phyloP scores from a whole-genome alignment of 2,113 vertebrate genomes.

The Clarias batrachus region DNA sequence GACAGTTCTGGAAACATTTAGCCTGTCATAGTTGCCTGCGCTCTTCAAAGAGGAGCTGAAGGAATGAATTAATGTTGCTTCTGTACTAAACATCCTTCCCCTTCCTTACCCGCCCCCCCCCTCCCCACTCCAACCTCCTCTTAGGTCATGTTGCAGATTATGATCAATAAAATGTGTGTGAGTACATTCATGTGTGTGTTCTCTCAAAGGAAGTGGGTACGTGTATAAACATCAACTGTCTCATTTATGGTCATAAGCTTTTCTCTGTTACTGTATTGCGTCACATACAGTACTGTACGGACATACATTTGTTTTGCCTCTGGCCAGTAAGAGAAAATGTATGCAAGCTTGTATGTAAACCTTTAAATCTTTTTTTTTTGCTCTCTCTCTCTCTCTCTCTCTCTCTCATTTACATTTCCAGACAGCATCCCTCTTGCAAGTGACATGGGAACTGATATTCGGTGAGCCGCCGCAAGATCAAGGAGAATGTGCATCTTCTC shows the following conservation, averaged over 20 bases:
- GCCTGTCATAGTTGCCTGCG: conserved; percentile 70
- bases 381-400: conserved; percentile 45
- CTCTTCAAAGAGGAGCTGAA: conserved; percentile 72
- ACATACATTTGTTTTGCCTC: background rate
- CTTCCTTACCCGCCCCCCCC: conserved; percentile 47
- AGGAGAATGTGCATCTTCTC: conserved; percentile 15
- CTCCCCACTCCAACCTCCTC: conserved; percentile 51
- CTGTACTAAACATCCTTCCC: conserved; percentile 74
- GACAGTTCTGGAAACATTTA: conserved; percentile 81
- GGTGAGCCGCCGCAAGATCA: conserved; percentile 19
- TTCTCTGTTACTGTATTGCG: background rate
- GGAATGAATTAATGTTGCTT: conserved; percentile 77
- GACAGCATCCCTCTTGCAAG: conserved; percentile 10
- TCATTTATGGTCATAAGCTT: background rate
- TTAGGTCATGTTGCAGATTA: conserved; percentile 55
- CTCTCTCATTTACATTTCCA: conserved; percentile 23
- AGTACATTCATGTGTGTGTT: conserved; percentile 24
- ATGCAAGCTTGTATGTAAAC: background rate
- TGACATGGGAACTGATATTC: conserved; percentile 16
- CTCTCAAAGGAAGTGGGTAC: background rate
- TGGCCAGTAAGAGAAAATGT: conserved; percentile 1
- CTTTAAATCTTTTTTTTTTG: conserved; percentile 2
- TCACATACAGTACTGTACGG: background rate
- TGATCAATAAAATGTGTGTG: conserved; percentile 63
- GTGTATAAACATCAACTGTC: conserved; percentile 25